phyloP scores from a whole-genome alignment of 2,797 vertebrate genomes.

The Babyrousa celebensis region DNA sequence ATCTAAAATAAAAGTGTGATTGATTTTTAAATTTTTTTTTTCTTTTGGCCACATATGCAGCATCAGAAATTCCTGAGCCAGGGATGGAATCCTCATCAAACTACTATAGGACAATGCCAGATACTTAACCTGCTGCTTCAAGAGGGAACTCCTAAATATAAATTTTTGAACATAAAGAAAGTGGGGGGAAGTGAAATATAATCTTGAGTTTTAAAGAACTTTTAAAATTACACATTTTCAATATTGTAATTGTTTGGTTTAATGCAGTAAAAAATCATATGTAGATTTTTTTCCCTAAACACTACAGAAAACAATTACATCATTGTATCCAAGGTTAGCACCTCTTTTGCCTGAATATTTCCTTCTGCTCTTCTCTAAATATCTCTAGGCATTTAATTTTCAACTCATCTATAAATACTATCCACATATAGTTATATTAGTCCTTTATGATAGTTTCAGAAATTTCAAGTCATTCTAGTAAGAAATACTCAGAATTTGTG shows the following conservation, averaged over 20 bases:
- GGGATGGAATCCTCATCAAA: no score
- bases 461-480: neutral
- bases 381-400: neutral
- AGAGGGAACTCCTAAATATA: neutral
- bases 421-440: neutral
- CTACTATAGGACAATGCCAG: no score
- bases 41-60: no score
- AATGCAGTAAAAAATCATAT: neutral
- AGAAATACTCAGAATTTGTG: neutral
- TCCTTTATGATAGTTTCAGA: neutral
- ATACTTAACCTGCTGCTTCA: no score
- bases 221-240: slow-evolving; percentile 29
- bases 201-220: neutral
- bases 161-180: slow-evolving; percentile 20
- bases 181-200: neutral
- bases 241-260: neutral
- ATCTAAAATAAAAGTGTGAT: neutral
- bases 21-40: neutral
- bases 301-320: neutral
- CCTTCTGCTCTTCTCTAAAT: neutral
- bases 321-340: neutral
- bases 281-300: neutral
- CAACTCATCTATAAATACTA: neutral
- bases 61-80: no score
- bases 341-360: neutral